Evolutionary conservation across 2,888 invertebrate genomes (phyloP).

Genomic region (Athrips mouffetella): DNA sequence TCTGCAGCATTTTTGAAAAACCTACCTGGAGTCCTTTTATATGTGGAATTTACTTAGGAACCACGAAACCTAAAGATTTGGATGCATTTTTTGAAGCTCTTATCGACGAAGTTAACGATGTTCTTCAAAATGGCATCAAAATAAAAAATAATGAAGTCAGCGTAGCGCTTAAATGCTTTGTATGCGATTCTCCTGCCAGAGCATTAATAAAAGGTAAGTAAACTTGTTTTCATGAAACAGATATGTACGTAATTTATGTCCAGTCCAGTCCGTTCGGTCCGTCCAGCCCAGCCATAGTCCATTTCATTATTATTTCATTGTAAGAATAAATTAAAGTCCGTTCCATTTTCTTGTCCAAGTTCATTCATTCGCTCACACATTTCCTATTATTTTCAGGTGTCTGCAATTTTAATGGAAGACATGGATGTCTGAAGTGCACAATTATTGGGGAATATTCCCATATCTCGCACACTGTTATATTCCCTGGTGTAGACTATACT

Average conservation of each 20-base stretch:
- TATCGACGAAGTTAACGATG: slow-evolving; percentile 7
- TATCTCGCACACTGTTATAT: slow-evolving; percentile 20
- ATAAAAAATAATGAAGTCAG: neutral
- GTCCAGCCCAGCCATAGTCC: too few relatives aligned
- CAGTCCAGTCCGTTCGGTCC: too few relatives aligned
- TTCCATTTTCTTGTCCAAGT: too few relatives aligned
- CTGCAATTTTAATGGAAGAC: slow-evolving; percentile 21
- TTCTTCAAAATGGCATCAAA: slow-evolving; percentile 12
- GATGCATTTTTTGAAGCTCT: slow-evolving; percentile 13
- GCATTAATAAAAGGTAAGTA: slow-evolving; percentile 5
- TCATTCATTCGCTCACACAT: too few relatives aligned
- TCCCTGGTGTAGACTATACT: slow-evolving; percentile 4
- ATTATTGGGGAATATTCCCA: slow-evolving; percentile 25
- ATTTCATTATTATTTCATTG: too few relatives aligned
- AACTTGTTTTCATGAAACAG: neutral
- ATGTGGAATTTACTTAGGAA: slow-evolving; percentile 13
- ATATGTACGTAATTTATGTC: too few relatives aligned
- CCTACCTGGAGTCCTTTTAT: slow-evolving; percentile 14
- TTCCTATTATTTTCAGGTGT: slow-evolving; percentile 18
- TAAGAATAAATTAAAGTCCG: neutral
- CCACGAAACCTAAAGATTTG: slow-evolving; percentile 16
- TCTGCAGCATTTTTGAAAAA: slow-evolving; percentile 16
- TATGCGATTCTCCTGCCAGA: slow-evolving; percentile 18
- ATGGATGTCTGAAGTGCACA: slow-evolving; percentile 25
- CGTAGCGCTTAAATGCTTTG: slow-evolving; percentile 14